A percentile compares a stretch with the other conserved stretches of the same genome.
Conservation (phyloP, 2,888 invertebrate species). For the Synergus umbraculus region DNA sequence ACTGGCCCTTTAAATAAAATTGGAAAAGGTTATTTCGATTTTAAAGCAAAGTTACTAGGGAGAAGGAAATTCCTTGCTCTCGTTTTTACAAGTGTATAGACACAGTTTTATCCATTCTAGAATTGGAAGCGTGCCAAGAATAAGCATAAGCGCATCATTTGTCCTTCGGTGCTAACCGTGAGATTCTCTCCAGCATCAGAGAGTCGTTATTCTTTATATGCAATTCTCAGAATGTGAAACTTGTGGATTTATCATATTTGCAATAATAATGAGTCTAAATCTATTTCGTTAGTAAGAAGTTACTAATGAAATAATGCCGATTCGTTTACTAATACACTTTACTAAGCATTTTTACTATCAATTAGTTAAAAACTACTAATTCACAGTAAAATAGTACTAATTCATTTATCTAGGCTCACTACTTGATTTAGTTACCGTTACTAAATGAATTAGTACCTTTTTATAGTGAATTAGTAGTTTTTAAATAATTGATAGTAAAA, state of each 20-base stretch:
- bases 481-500: no score
- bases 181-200: slow-evolving; percentile 32
- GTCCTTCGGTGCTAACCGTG: slow-evolving; percentile 29
- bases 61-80: background rate
- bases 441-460: no score
- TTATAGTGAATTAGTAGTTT: no score
- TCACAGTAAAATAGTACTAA: no score
- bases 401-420: no score
- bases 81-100: background rate
- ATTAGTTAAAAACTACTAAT: no score
- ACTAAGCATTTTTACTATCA: no score
- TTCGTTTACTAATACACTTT: no score
- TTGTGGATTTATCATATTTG: background rate
- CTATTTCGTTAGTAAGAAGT: no score
- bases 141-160: slow-evolving; percentile 29
- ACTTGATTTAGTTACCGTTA: no score
- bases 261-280: background rate
- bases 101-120: slow-evolving; percentile 27
- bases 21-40: background rate
- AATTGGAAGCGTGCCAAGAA: slow-evolving; percentile 33
- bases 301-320: no score
- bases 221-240: background rate
- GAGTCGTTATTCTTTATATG: background rate
- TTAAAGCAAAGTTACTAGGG: background rate
- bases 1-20: background rate